These are phyloP conservation scores for Aphodius sticticus DNA, from an alignment of 2,888 invertebrate genomes.

Conservation along the genomic window DNA sequence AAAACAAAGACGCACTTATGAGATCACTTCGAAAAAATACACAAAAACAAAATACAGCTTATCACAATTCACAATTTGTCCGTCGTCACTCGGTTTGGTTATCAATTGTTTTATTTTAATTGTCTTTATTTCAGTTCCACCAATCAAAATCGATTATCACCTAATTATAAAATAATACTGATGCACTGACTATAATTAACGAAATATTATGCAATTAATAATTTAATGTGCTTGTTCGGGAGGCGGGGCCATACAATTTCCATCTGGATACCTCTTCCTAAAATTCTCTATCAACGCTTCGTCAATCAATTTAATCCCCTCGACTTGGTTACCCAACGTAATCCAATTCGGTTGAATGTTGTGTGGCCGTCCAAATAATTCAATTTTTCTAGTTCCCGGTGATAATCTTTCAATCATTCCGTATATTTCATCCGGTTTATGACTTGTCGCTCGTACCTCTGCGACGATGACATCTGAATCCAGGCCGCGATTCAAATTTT, in stretches of 20 bases:
- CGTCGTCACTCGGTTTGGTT: background rate
- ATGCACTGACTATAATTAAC: no score
- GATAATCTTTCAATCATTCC: slow-evolving; percentile 96
- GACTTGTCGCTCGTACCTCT: slow-evolving; percentile 96
- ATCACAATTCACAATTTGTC: background rate
- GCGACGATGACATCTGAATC: slow-evolving; percentile 99
- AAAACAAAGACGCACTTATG: slow-evolving; percentile 47
- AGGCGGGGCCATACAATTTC: slow-evolving; percentile 69
- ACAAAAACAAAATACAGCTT: background rate
- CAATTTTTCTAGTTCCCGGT: slow-evolving; percentile 96
- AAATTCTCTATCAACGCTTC: slow-evolving; percentile 90
- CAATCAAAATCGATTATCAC: background rate
- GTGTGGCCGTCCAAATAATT: slow-evolving; percentile 95
- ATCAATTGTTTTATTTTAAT: background rate
- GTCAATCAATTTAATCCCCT: slow-evolving; percentile 92
- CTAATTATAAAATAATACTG: background rate
- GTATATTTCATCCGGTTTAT: slow-evolving; percentile 98
- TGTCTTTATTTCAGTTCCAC: no score
- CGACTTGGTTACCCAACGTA: slow-evolving; percentile 96
- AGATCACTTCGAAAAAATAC: background rate
- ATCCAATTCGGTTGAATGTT: slow-evolving; percentile 99
- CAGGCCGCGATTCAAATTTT: slow-evolving; percentile 88
- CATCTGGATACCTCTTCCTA: slow-evolving; percentile 92
- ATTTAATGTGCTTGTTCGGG: slow-evolving; percentile 47
- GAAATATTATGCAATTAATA: background rate